Percentiles rank a stretch among this genome's conserved stretches.
These are phyloP conservation scores for Euglossa dilemma DNA, from an alignment of 1,140 invertebrate species.

Conservation along the genomic window DNA sequence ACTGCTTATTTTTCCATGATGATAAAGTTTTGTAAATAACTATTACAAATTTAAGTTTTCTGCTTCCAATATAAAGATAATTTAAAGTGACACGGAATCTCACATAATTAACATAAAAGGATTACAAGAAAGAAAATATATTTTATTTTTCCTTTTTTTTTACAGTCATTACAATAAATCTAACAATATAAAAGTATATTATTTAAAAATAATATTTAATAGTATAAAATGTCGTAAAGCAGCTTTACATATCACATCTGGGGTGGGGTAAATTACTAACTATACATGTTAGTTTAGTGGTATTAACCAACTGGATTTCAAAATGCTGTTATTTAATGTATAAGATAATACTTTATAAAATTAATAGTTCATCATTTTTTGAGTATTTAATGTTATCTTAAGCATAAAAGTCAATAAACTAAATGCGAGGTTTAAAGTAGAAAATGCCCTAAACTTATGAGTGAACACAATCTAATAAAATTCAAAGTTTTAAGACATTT, in stretches of 20 bases:
- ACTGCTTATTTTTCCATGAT: neutral
- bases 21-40: neutral
- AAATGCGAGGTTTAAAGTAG: neutral
- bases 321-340: conserved; percentile 1
- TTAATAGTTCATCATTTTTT: neutral
- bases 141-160: conserved; percentile 63
- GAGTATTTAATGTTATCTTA: neutral
- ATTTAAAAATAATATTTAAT: conserved; percentile 75
- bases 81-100: neutral
- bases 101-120: neutral
- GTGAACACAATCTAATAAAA: neutral
- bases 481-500: neutral
- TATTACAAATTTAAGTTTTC: neutral
- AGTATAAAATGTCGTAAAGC: conserved; percentile 79
- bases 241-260: conserved; percentile 83
- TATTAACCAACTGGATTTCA: conserved; percentile 57
- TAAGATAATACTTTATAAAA: neutral
- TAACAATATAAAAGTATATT: conserved; percentile 77
- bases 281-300: conserved; percentile 54
- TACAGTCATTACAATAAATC: conserved; percentile 73
- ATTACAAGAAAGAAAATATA: conserved; percentile 46
- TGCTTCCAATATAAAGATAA: neutral
- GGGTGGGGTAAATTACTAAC: conserved; percentile 72
- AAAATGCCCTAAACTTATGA: neutral
- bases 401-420: neutral